Evolutionary conservation across 2,113 vertebrate genomes (phyloP), one percentile per base, ranked within the genome.

Genomic region (Phalacrocorax pelagicus): DNA sequence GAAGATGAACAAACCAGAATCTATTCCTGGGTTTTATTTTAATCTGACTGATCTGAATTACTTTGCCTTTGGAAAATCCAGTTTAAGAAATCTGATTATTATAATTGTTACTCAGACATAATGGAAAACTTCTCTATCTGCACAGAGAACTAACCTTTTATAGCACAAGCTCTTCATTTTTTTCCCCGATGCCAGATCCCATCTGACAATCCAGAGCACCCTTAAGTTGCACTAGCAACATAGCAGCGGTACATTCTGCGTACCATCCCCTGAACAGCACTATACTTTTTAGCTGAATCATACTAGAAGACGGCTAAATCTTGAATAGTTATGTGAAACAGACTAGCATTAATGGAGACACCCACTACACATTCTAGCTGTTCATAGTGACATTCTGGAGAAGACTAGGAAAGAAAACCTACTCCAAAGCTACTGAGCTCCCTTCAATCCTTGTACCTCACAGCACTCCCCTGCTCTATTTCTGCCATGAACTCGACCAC

Each of bases 41-140:
- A 93, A 92, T 94, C 85, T 0, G 0, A 5, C 21, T 78, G 79
- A 95, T 81, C 74, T 74, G 87, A 89, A 62, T 57, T 8, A 90
- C 62, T 80, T 80, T 23, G 32, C 75, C 69, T 95, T 84, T 95
- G 55, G 49, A 93, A 94, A 96, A 96, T 81, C 78, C 85, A 72
- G 29, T 84, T 77, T 72, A 75, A 95, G 72, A 94, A 88, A 52
- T 95, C 52, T 36, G 24, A 91, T 94, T 78, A 91, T 79, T 61
- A 7, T 66, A 87, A 59, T 49, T 89, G 74, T 62, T 81, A 69
- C 65, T 93, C 81, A 86, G 27, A 70, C 15, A 32, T 77, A 88
- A 92, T 82, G 65, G 81, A 94, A 95, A 92, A 44, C 38, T 74
- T 77, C 63, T 46, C 34, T 59, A 9, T 55, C 42, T 61, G 47